Conservation (phyloP, 2,797 vertebrate species). For the Anas bahamensis region DNA sequence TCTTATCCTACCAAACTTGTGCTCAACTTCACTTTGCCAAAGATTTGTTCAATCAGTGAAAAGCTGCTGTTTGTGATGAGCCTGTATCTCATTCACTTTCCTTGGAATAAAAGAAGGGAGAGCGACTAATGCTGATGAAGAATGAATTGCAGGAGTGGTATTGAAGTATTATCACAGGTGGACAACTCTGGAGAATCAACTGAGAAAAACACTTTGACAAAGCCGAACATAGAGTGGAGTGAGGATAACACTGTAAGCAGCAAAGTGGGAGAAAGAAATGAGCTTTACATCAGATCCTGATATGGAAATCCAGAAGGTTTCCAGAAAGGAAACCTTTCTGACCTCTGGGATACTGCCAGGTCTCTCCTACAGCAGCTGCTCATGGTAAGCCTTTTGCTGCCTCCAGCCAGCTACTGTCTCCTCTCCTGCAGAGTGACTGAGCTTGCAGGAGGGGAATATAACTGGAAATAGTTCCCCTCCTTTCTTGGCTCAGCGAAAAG, state of each 20-base stretch:
- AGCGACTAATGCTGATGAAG: neutral
- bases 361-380: neutral
- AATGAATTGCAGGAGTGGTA: neutral
- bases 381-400: neutral
- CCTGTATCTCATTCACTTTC: neutral
- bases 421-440: neutral
- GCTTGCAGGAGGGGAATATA: neutral
- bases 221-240: neutral
- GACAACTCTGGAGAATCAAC: neutral
- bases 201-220: neutral
- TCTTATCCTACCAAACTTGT: neutral
- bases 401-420: neutral
- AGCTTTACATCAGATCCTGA: neutral
- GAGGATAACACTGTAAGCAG: neutral
- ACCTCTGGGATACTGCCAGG: neutral
- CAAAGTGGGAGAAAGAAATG: neutral
- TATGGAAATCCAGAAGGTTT: neutral
- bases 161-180: neutral
- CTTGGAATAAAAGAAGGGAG: neutral
- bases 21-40: neutral
- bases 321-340: neutral
- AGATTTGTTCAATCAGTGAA: neutral
- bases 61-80: neutral
- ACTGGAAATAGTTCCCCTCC: conserved; percentile 1
- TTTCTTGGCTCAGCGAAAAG: neutral